phyloP scores from a whole-genome alignment of 1,140 invertebrate genomes.

The Lepidostoma basale region DNA sequence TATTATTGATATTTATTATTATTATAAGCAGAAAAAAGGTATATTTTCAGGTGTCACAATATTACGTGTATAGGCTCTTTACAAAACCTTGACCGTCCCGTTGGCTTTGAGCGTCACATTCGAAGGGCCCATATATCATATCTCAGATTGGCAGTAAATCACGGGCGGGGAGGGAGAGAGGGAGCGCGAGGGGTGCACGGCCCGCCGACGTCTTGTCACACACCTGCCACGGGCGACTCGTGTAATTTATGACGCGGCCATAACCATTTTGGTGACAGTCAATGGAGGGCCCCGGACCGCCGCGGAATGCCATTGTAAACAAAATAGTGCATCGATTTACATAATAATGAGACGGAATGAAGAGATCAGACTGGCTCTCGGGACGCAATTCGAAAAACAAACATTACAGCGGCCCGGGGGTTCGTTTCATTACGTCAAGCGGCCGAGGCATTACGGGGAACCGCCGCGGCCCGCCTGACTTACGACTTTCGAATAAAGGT shows the following conservation, averaged over 20 bases:
- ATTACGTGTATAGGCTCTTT: background rate
- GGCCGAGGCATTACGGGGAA: background rate
- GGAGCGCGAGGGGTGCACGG: background rate
- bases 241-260: slow-evolving; percentile 9
- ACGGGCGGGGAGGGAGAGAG: background rate
- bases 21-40: too few species aligned
- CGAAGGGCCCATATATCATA: background rate
- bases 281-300: background rate
- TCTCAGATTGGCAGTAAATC: slow-evolving; percentile 2
- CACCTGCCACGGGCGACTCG: slow-evolving; percentile 22
- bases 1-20: too few species aligned
- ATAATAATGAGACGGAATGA: slow-evolving; percentile 33
- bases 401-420: background rate
- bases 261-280: slow-evolving; percentile 23
- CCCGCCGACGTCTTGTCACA: slow-evolving; percentile 2
- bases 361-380: slow-evolving; percentile 4
- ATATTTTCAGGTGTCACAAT: background rate
- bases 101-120: background rate
- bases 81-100: background rate
- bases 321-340: slow-evolving; percentile 37
- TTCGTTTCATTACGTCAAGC: background rate
- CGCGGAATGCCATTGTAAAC: slow-evolving; percentile 36
- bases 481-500: too few species aligned
- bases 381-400: background rate
- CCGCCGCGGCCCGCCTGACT: too few species aligned